Evolutionary conservation across 2,113 vertebrate genomes (phyloP).

Genomic region (Cygnus buccinator): DNA sequence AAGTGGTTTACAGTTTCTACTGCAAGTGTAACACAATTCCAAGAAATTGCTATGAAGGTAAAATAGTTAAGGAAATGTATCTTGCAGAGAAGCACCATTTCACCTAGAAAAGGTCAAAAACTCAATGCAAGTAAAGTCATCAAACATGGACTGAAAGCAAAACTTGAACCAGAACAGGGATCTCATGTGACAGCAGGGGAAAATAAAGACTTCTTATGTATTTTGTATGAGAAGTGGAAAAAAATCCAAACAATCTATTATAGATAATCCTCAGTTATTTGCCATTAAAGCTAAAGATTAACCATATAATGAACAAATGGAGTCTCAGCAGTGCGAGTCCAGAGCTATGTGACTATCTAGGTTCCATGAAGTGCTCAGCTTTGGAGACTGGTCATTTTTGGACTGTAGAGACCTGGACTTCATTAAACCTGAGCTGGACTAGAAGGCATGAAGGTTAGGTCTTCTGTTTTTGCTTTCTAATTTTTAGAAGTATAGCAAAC

Average conservation of each 20-base stretch:
- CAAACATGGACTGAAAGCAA: not conserved
- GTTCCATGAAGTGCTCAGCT: rapidly evolving
- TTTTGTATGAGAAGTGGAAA: not conserved
- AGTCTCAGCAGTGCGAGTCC: not conserved
- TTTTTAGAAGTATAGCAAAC: not conserved
- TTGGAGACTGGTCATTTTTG: not conserved
- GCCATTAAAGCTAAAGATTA: not conserved
- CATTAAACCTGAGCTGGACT: rapidly evolving
- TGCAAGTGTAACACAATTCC: not conserved
- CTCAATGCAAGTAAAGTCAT: not conserved
- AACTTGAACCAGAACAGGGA: not conserved
- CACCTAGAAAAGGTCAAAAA: not conserved
- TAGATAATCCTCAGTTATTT: not conserved
- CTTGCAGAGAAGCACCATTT: not conserved
- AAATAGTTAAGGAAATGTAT: not conserved
- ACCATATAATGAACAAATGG: not conserved
- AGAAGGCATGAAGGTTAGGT: not conserved
- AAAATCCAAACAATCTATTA: not conserved
- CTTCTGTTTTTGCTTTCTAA: not conserved
- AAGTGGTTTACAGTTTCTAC: not conserved
- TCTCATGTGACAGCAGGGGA: rapidly evolving
- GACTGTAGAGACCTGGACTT: rapidly evolving
- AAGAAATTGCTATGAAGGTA: not conserved
- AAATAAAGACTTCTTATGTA: not conserved
- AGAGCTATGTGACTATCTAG: not conserved